Evolutionary conservation across 1,140 invertebrate genomes (phyloP).

Genomic region (Riptortus pedestris): DNA sequence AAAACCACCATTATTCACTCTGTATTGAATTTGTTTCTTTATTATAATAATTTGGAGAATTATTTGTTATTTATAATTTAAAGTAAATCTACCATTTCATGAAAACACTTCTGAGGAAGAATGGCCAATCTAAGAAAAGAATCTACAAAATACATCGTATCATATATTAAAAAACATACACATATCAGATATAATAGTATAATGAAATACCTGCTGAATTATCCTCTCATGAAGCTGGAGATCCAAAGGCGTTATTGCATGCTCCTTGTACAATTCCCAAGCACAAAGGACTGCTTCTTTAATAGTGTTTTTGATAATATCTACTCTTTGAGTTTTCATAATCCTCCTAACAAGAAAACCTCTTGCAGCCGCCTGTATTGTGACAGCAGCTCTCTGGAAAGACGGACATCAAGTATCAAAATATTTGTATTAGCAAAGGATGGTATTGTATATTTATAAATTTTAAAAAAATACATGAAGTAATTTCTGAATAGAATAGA

Average conservation of each 20-base stretch:
- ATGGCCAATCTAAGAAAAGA: too few relatives aligned
- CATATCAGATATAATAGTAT: too few relatives aligned
- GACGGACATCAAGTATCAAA: not conserved
- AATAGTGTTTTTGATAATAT: constrained; percentile 23
- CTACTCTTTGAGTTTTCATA: constrained; percentile 24
- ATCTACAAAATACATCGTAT: too few relatives aligned
- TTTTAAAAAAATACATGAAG: not conserved
- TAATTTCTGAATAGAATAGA: not conserved
- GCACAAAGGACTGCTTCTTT: constrained; percentile 25
- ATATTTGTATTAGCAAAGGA: not conserved
- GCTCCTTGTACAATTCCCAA: constrained; percentile 19
- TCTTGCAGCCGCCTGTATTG: constrained; percentile 22
- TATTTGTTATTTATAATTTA: too few relatives aligned
- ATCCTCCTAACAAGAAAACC: constrained; percentile 24
- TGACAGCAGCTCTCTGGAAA: constrained; percentile 23
- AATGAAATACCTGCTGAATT: constrained; percentile 20
- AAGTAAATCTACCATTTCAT: too few relatives aligned
- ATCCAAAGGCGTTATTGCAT: constrained; percentile 20
- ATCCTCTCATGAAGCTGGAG: constrained; percentile 21
- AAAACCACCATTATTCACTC: too few relatives aligned
- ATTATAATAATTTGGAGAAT: too few relatives aligned
- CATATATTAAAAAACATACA: too few relatives aligned
- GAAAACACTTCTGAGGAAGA: too few relatives aligned
- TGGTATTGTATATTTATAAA: not conserved
- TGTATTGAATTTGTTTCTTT: too few relatives aligned